Evolutionary conservation across 1,140 invertebrate genomes (phyloP), one percentile per base, ranked within the genome.

Genomic region (Anastrepha ludens): DNA sequence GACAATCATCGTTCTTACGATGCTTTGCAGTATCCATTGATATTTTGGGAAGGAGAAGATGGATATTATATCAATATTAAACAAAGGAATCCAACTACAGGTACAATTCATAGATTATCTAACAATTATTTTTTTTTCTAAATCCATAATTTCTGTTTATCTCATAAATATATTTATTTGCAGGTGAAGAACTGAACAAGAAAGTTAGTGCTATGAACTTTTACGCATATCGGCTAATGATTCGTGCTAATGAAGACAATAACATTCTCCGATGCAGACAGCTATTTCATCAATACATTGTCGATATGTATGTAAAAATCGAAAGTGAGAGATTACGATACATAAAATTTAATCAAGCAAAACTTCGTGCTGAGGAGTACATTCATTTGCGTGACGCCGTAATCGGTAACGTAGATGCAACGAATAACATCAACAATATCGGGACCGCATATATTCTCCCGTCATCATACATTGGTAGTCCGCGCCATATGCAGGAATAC

Each of bases 11-110:
- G 92, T 8, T 91, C 90, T 78, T 93, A 93, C 89, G 93, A 94
- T 89, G 89, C 93, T 59, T 89, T 94, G 39, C 91, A 93, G 91
- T 94, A 94, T 90, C 92, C 93, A 85, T 88, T 94, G 41, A 92
- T 94, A 60, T 94, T 94, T 90, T 93, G 93, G 89, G 88, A 91
- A 89, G 93, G 92, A 87, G 89, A 94, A 89, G 91, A 93, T 91
- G 92, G 91, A 89, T 94, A 94, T 90, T 86, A 92, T 88, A 90
- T 93, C 20, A 74, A 89, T 59, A 88, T 89, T 13, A 60, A 47
- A 29, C 70, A 58, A 67, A 85, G 17, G 13, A 86, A 87, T 87
- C 86, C 86, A 67, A 59, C 70, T 47, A 88, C 88, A 47, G 59
- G 88, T 65, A n/a, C 58, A 55, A 6, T 55, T 6, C 50, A 55